phyloP scores from a whole-genome alignment of 2,113 vertebrate genomes.

The Leptocoma aspasia region DNA sequence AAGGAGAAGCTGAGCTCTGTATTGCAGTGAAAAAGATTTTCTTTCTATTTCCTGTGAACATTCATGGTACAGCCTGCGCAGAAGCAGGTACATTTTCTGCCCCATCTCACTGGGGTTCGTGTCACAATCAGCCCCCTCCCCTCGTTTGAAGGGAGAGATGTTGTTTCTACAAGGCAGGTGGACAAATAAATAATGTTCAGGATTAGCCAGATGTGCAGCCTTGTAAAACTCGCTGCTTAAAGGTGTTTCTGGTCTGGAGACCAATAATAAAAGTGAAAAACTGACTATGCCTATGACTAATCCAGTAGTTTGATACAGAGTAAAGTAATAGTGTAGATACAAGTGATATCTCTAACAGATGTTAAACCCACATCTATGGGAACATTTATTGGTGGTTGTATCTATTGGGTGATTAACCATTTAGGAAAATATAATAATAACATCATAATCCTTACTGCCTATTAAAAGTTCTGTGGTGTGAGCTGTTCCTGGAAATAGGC shows the following conservation, averaged over 20 bases:
- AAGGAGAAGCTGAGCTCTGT: background rate
- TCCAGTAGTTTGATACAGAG: background rate
- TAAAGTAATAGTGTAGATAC: background rate
- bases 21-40: background rate
- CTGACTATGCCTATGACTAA: background rate
- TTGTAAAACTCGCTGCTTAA: background rate
- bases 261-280: background rate
- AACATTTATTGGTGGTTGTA: background rate
- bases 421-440: background rate
- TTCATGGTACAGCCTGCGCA: background rate
- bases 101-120: accelerated
- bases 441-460: background rate
- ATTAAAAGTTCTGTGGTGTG: background rate
- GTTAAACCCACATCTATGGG: background rate
- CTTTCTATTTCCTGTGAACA: background rate
- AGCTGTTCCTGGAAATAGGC: background rate
- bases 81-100: background rate
- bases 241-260: background rate
- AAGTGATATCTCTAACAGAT: background rate
- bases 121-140: background rate
- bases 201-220: background rate
- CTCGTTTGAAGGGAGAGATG: background rate
- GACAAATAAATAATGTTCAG: background rate
- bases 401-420: background rate
- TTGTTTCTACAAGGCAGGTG: background rate